Conservation (phyloP, 2,888 invertebrate genomes). For the Periphyllus acericola region DNA sequence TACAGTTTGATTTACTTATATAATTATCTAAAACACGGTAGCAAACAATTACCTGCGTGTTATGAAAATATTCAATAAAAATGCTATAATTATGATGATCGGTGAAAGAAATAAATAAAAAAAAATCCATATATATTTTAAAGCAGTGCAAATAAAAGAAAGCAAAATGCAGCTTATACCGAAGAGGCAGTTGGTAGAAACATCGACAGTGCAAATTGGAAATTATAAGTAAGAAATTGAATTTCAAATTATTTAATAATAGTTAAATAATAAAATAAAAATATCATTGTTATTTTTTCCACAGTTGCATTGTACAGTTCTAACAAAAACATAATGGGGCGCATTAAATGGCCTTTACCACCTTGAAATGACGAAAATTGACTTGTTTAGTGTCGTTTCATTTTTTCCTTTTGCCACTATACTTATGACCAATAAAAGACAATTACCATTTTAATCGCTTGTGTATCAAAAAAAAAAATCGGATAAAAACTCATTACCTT, state of each 20-base stretch:
- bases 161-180: too few species aligned
- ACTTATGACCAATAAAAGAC: not conserved
- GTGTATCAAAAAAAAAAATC: not conserved
- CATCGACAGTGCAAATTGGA: too few species aligned
- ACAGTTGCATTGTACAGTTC: not conserved
- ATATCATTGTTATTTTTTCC: conserved; percentile 30
- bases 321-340: conserved; percentile 15
- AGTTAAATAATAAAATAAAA: not conserved
- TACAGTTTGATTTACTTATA: too few species aligned
- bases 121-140: too few species aligned
- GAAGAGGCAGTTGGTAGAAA: too few species aligned
- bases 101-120: too few species aligned
- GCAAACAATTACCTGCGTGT: too few species aligned
- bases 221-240: not conserved
- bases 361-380: conserved; percentile 3
- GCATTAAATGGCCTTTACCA: not conserved
- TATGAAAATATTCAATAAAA: too few species aligned
- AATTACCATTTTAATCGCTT: conserved; percentile 27
- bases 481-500: not conserved
- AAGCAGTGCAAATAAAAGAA: too few species aligned
- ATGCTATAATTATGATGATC: too few species aligned
- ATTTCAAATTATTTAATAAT: conserved; percentile 19
- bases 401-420: not conserved
- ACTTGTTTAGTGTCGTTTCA: conserved; percentile 15
- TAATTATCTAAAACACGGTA: too few species aligned